Base-by-base conservation (phyloP, 2,797 vertebrate genomes). In the Falco naumanni region DNA sequence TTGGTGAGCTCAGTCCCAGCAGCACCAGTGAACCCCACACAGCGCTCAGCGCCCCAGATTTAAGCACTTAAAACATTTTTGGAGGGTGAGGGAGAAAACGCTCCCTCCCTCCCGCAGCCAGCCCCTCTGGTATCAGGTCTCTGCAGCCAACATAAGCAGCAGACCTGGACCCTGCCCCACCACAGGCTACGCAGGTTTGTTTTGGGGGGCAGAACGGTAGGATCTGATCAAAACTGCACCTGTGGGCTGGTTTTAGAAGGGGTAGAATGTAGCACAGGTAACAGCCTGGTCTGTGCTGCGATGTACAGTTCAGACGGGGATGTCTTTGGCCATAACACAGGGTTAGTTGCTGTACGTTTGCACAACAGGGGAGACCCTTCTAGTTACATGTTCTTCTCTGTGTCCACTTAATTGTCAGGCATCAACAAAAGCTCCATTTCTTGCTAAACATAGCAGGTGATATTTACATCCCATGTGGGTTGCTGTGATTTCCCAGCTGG, bases 41-140 rank as follows among this genome's bases (percentile, higher is more conserved):
- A 11, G 53, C 2, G 4, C 53, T 37, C 12, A 0, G 39, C 4
- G 3, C 47, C 28, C 16, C 0, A 1, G 69, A 34, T 50, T 56
- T 29, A 10, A 50, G 57, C 37, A 10, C 21, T 21, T 1, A 39
- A 31, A 61, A 29, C 12, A 18, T 47, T 59, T 71, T 29, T 37
- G 45, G 51, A 71, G 33, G 24, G 16, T 24, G 15, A 13, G 57
- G 16, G 50, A 41, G 57, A n/a, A 70, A 87, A 48, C 0, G 1
- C 5, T 6, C 18, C 41, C 24, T 50, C 41, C 5, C 20, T 47
- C 16, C 29, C 57, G 47, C 10, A 5, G 39, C 26, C 65, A 29
- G 33, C 37, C 24, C 16, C 50, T 1, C 1, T 10, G 3, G 6
- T 20, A 26, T 43, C 4, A 11, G 18, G n/a, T 71, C 59, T 65